phyloP scores from a whole-genome alignment of 2,113 vertebrate species.

The Sinocyclocheilus grahami region DNA sequence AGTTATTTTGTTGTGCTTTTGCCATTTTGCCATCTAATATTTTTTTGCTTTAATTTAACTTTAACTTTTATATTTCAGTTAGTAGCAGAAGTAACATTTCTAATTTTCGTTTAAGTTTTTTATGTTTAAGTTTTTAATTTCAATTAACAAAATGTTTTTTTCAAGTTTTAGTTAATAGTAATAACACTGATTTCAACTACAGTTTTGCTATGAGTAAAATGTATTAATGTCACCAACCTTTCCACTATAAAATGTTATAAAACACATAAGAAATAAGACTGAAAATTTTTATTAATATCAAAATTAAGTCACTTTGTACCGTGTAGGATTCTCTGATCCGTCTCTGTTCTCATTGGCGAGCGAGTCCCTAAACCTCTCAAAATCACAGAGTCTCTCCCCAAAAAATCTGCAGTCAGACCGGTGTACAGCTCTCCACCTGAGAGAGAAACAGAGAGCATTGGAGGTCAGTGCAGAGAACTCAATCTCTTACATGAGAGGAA shows the following conservation, averaged over 20 bases:
- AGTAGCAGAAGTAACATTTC: no score
- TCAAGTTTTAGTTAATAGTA: not conserved
- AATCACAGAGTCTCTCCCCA: slow-evolving; percentile 87
- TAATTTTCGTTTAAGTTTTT: no score
- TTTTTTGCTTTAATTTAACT: no score
- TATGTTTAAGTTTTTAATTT: not conserved
- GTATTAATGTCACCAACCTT: not conserved
- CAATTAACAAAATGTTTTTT: not conserved
- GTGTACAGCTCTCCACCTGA: slow-evolving; percentile 87
- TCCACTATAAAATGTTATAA: not conserved
- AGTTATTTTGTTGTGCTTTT: no score
- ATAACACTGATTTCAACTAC: no score
- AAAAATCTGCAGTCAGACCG: slow-evolving; percentile 88
- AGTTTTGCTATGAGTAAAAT: not conserved
- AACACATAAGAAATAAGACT: not conserved
- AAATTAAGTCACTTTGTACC: slow-evolving; percentile 68
- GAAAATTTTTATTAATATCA: not conserved
- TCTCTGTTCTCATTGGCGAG: slow-evolving; percentile 87
- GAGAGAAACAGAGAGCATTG: not conserved
- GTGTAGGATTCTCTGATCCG: slow-evolving; percentile 85
- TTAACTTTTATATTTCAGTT: no score
- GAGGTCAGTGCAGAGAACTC: slow-evolving; percentile 9
- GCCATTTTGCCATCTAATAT: not conserved
- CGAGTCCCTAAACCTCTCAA: slow-evolving; percentile 83
- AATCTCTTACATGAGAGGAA: not conserved